Base-by-base conservation (phyloP, 1,140 invertebrate genomes). In the Panagrolaimus sp. region DNA sequence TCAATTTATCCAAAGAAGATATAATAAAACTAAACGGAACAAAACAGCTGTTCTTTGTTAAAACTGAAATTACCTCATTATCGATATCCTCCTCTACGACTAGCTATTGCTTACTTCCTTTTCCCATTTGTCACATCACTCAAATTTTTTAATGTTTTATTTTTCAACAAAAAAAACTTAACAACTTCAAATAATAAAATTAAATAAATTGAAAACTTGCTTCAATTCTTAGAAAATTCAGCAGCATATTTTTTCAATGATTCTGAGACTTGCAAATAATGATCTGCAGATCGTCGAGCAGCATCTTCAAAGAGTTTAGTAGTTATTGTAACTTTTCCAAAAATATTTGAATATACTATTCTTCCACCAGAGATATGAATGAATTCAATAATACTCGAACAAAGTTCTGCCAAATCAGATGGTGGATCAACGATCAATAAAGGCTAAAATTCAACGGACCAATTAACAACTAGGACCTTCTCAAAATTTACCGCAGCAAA, bases 161-260 rank as follows among this genome's bases (percentile, higher is more conserved):
- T 38, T 38, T 38, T 38, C 52, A 58, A 58, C 10, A 21, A 58
- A 21, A 58, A n/a, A 58, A 58, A 58, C 52, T 58, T n/a, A 58
- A 58, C 52, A 58, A 58, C 12, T 26, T 58, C 17, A 58, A 58
- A 52, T 14, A 52, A 21, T 26, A 58, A 58, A n/a, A 28, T 26
- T 58, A 58, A 58, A 12, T 58, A n/a, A 58, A 12, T 58, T 21
- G 8, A 26, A 21, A 28, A 38, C 32, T 38, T 38, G 10, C 52
- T 12, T 21, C 52, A 5, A 21, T 21, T 58, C 52, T 21, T 58
- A n/a, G 15, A 58, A 38, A 38, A 7, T 38, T 58, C 15, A 21
- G 21, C 52, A 28, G 52, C 52, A 58, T 26, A 58, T 12, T 28
- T 21, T 58, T 21, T 28, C 17, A 58, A 58, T 26, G 52, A 21